Evolutionary conservation across 2,797 vertebrate genomes (phyloP), one percentile per base, ranked within the genome.

Genomic region (Euthynnus affinis): DNA sequence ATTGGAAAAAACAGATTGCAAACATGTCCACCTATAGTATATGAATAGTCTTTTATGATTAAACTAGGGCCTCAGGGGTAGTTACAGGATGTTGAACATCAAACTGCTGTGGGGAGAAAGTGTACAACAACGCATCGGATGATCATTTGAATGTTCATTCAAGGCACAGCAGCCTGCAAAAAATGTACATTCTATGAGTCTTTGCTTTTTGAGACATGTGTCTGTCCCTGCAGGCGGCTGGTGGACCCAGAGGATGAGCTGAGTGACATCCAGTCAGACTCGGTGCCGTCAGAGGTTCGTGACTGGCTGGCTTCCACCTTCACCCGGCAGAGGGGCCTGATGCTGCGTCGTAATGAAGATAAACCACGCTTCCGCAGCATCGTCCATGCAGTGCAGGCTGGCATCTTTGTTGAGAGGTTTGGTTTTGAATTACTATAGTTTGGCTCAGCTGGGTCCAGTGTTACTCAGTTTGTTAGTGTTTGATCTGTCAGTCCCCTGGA

Each of bases 291-390:
- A 0, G 98, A 99, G 88, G 98, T 99, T 51, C 96, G 97, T 63
- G 97, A 99, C 71, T 99, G 98, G 98, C 93, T 99, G 93, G 97
- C 98, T 40, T 96, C 97, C 74, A 99, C 98, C 60, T 99, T 99
- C 87, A 99, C 98, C 0, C 88, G 96, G 44, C 98, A 98, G 90
- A 97, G 97, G 95, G 95, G 95, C 22, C 95, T 97, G 92, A 96
- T 96, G 94, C 91, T 97, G 22, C 95, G 94, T 48, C 94, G 95
- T 57, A 96, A 90, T 0, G 97, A 99, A 60, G 98, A 99, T 84
- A 99, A 98, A 68, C 97, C 96, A 0, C 93, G 96, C 0, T 99
- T 99, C 90, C 96, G 97, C 82, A 99, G 95, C 91, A 99, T 99
- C 0, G 98, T 99, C 56, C 98, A 98, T 13, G 98, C 96, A 1